These are phyloP conservation scores for Isoperla grammatica DNA, from an alignment of 2,888 invertebrate species.

Conservation along the genomic window DNA sequence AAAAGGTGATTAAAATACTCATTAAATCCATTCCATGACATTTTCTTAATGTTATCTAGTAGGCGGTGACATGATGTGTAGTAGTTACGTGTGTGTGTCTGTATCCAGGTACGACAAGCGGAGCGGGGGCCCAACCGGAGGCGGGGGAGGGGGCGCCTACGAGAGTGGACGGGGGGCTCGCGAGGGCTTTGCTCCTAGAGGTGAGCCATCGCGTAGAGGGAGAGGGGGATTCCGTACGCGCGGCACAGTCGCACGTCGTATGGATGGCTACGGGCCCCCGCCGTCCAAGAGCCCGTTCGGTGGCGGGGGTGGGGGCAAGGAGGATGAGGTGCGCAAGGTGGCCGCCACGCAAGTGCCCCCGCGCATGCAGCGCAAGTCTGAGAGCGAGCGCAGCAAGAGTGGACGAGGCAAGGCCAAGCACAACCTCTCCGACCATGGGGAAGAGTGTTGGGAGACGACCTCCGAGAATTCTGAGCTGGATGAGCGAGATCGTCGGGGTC, in stretches of 20 bases:
- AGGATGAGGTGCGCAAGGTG: conserved; percentile 26
- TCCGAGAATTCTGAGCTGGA: conserved; percentile 70
- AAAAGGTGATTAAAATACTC: too few species aligned
- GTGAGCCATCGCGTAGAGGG: conserved; percentile 83
- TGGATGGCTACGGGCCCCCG: conserved; percentile 75
- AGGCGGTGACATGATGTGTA: too few species aligned
- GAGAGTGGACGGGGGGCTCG: conserved; percentile 49
- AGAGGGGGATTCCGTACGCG: conserved; percentile 55
- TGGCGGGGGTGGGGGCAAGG: conserved; percentile 32
- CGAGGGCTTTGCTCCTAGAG: conserved; percentile 78
- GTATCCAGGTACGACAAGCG: conserved; percentile 1
- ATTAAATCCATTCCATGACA: too few species aligned
- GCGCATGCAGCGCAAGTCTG: conserved; percentile 28
- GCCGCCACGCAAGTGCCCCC: conserved; percentile 28
- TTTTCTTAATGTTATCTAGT: too few species aligned
- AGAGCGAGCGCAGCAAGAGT: conserved; percentile 25
- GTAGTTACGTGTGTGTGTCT: too few species aligned
- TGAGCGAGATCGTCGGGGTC: conserved; percentile 38
- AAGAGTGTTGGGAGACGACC: conserved; percentile 67
- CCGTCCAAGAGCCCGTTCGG: conserved; percentile 72
- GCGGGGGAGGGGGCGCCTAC: too few species aligned
- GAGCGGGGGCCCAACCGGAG: conserved; percentile 16
- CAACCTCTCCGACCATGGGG: conserved; percentile 46
- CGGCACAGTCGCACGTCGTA: conserved; percentile 51
- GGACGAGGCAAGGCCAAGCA: conserved; percentile 26